Percentiles rank a stretch among this genome's conserved stretches.
Conservation (phyloP, 2,113 vertebrate genomes). For the Pantherophis guttatus region DNA sequence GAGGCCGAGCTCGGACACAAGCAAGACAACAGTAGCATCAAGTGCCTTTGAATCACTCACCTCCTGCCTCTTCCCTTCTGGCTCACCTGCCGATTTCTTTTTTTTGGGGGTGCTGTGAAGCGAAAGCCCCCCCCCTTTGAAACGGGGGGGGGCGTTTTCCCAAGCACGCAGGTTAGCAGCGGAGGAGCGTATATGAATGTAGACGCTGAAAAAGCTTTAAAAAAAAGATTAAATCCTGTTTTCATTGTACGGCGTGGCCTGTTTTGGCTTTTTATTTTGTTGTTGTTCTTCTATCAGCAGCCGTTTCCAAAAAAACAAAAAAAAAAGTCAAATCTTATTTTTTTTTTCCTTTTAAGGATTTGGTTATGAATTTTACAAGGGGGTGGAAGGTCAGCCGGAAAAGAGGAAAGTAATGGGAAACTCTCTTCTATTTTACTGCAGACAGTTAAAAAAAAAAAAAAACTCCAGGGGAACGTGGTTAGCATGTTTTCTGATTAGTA, state of each 20-base stretch:
- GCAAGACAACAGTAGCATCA: fast-evolving
- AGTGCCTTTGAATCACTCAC: neutral
- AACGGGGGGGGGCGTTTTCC: neutral
- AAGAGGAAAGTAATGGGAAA: neutral
- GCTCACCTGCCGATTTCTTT: too few species aligned
- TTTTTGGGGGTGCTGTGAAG: neutral
- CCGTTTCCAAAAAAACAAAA: neutral
- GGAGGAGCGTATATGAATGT: neutral
- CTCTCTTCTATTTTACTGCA: neutral
- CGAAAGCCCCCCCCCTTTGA: neutral
- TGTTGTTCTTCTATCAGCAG: neutral
- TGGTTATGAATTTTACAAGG: neutral
- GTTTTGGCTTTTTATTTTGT: neutral
- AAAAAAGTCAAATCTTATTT: neutral
- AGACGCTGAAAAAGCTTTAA: fast-evolving
- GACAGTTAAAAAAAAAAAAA: neutral
- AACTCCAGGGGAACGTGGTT: neutral
- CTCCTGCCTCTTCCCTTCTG: fast-evolving
- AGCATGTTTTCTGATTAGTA: neutral
- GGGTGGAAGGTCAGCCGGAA: neutral
- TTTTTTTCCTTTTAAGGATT: neutral
- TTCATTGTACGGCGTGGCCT: neutral
- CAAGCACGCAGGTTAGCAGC: neutral
- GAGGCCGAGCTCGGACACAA: fast-evolving
- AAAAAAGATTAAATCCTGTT: neutral